Evolutionary conservation across 2,113 vertebrate genomes (phyloP).

Genomic region (Python bivittatus): DNA sequence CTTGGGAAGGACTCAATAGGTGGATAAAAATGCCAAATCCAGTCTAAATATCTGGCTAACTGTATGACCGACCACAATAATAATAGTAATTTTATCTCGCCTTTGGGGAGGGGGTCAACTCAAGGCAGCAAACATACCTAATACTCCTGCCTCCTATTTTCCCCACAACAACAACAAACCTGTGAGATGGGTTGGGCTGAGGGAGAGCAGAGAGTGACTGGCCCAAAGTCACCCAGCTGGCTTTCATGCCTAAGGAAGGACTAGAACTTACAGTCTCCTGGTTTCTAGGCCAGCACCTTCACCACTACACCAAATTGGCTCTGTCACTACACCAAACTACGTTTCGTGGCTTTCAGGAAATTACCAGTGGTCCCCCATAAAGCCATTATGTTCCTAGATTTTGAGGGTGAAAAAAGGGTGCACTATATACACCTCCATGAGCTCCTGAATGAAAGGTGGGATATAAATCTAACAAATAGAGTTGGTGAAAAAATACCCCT

Average conservation of each 20-base stretch:
- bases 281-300: neutral
- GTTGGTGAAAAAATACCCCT: neutral
- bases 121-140: neutral
- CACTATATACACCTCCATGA: neutral
- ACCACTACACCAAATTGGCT: neutral
- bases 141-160: neutral
- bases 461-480: neutral
- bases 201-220: neutral
- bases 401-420: neutral
- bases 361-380: neutral
- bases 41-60: too few species aligned
- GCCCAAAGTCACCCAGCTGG: neutral
- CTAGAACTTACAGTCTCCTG: neutral
- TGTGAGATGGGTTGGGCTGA: neutral
- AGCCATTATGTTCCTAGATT: neutral
- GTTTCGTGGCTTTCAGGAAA: neutral
- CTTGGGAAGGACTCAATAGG: too few species aligned
- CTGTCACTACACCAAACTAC: neutral
- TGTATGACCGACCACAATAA: neutral
- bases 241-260: neutral
- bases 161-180: neutral
- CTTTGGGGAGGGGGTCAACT: neutral
- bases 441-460: neutral
- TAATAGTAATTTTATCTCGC: neutral
- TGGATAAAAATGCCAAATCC: too few species aligned